A percentile compares a stretch with the other conserved stretches of the same genome.
Conservation (phyloP, 2,888 invertebrate species). For the Malthinus flaveolus region DNA sequence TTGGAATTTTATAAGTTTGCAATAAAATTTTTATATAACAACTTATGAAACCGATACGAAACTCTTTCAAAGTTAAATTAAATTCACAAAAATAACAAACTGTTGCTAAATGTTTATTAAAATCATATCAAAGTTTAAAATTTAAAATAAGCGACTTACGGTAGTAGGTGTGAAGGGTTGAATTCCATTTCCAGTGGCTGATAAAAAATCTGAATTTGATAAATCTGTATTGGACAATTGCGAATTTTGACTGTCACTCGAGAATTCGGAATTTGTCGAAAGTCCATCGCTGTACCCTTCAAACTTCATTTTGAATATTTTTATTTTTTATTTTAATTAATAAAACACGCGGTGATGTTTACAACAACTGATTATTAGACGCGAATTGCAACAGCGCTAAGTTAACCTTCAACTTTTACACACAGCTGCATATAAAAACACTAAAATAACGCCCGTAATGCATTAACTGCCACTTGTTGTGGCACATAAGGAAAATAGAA, state of each 20-base stretch:
- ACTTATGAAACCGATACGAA: neutral
- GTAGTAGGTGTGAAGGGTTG: conserved; percentile 42
- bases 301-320: conserved; percentile 44
- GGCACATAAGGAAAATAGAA: conserved; percentile 24
- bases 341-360: conserved; percentile 25
- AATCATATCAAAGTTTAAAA: neutral
- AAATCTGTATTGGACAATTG: conserved; percentile 46
- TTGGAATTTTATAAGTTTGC: no score
- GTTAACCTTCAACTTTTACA: conserved; percentile 38
- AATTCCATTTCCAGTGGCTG: conserved; percentile 47
- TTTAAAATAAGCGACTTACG: conserved; percentile 41
- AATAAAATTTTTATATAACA: no score
- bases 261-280: conserved; percentile 54
- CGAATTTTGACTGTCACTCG: conserved; percentile 53
- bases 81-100: conserved; percentile 8
- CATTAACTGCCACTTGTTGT: conserved; percentile 31
- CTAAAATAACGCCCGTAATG: conserved; percentile 5
- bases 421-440: conserved; percentile 23
- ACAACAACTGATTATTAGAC: conserved; percentile 13
- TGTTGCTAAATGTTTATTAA: conserved; percentile 1
- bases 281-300: conserved; percentile 52
- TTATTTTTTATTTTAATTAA: conserved; percentile 20
- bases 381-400: conserved; percentile 18
- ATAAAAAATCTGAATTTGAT: conserved; percentile 42
- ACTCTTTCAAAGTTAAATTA: neutral